Evolutionary conservation across 2,797 vertebrate genomes (phyloP).

Genomic region (Aphelocoma californica): DNA sequence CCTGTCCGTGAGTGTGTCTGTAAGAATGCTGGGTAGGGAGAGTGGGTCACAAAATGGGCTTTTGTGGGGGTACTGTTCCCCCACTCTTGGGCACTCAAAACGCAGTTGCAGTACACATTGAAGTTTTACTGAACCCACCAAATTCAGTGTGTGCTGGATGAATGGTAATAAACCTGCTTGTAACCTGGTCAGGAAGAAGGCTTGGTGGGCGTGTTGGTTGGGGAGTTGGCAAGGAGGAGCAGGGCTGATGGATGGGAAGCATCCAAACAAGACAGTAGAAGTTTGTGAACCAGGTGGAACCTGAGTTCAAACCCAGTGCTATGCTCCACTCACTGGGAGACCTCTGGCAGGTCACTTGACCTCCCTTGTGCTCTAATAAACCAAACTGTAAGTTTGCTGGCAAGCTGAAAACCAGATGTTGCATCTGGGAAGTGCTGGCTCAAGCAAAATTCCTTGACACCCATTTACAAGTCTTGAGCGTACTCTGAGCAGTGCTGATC

Average conservation of each 20-base stretch:
- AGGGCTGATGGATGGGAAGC: not conserved
- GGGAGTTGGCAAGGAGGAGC: not conserved
- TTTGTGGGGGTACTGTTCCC: not conserved
- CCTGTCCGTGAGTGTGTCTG: fast-evolving
- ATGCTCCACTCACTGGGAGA: not conserved
- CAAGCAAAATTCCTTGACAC: not conserved
- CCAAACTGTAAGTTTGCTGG: not conserved
- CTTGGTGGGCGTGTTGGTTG: not conserved
- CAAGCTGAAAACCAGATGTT: conserved; percentile 31
- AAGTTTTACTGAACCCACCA: not conserved
- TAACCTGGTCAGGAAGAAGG: not conserved
- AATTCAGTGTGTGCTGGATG: not conserved
- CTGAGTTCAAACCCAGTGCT: not conserved
- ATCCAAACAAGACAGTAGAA: not conserved
- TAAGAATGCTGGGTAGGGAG: not conserved
- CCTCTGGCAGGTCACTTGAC: not conserved
- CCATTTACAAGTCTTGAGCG: not conserved
- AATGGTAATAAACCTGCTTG: not conserved
- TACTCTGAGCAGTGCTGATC: not conserved
- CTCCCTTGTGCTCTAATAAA: not conserved
- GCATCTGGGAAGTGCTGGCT: not conserved
- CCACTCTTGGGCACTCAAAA: not conserved
- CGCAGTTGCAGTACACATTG: not conserved
- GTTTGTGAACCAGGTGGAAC: not conserved
- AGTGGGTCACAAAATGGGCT: not conserved